Evolutionary conservation across 2,888 invertebrate genomes (phyloP).

Genomic region (Scaptomyza parva): DNA sequence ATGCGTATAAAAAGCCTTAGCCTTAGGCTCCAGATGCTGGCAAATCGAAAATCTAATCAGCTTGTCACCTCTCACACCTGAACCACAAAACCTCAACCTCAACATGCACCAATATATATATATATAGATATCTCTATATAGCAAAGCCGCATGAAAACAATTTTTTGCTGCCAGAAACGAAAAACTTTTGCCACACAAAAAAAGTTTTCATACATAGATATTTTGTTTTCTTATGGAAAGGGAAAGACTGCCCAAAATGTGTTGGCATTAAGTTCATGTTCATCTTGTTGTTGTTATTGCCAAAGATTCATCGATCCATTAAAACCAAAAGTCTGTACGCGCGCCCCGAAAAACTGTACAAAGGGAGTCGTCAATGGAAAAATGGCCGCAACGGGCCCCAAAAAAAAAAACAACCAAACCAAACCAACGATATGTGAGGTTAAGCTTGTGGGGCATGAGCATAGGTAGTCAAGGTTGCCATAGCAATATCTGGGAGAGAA

Average conservation of each 20-base stretch:
- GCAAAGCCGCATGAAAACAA: slow-evolving; percentile 35
- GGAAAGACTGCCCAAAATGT: slow-evolving; percentile 28
- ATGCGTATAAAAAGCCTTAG: slow-evolving; percentile 32
- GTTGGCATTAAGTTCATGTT: slow-evolving; percentile 11
- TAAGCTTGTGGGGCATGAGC: slow-evolving; percentile 74
- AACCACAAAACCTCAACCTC: slow-evolving; percentile 5
- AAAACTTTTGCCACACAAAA: slow-evolving; percentile 55
- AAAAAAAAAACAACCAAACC: slow-evolving; percentile 35
- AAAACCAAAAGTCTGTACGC: slow-evolving; percentile 80
- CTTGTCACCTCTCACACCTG: slow-evolving; percentile 49
- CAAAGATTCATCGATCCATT: slow-evolving; percentile 76
- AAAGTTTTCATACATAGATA: slow-evolving; percentile 27
- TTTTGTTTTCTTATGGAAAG: neutral
- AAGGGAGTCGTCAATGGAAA: slow-evolving; percentile 50
- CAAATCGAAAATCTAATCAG: slow-evolving; percentile 70
- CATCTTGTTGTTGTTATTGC: slow-evolving; percentile 13
- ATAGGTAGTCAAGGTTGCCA: slow-evolving; percentile 79
- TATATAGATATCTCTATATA: neutral
- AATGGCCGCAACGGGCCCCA: slow-evolving; percentile 29
- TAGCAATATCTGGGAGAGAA: slow-evolving; percentile 76
- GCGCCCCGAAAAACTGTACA: slow-evolving; percentile 65
- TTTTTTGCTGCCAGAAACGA: slow-evolving; percentile 48
- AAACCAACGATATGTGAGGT: slow-evolving; percentile 31
- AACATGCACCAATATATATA: neutral
- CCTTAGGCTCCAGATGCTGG: too few relatives aligned